phyloP scores from a whole-genome alignment of 30 jellyfish, hydroid and myxozoan species.

The Clytia hemisphaerica region DNA sequence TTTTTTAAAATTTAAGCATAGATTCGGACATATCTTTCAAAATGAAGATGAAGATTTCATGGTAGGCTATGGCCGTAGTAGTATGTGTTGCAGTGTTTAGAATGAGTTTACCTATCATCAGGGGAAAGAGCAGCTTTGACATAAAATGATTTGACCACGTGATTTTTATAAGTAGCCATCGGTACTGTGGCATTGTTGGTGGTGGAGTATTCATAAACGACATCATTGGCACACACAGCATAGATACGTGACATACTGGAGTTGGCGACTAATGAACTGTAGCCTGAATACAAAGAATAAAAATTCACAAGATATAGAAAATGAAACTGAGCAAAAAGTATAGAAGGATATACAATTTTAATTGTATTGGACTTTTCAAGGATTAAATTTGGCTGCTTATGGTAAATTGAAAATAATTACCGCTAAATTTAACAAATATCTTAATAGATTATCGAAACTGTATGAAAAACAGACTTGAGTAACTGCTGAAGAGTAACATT shows the following conservation, averaged over 20 bases:
- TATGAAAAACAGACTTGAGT: too few species aligned
- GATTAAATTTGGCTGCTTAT: too few species aligned
- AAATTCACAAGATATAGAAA: not conserved
- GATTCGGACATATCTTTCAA: not conserved
- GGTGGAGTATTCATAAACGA: conserved; percentile 62
- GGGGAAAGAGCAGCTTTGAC: conserved; percentile 90
- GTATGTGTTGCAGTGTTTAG: not conserved
- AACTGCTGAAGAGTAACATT: too few species aligned
- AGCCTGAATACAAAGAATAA: conserved; percentile 39
- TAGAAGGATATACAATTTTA: too few species aligned
- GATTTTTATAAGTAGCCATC: conserved; percentile 64
- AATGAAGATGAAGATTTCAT: not conserved
- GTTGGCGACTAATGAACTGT: conserved; percentile 66
- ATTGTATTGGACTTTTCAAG: too few species aligned
- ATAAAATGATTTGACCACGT: conserved; percentile 81
- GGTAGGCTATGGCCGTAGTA: not conserved
- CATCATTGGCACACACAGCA: conserved; percentile 93
- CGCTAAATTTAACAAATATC: too few species aligned
- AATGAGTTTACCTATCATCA: conserved; percentile 90
- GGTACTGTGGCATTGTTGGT: conserved; percentile 59
- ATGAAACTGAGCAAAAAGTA: not conserved
- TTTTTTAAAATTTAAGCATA: not conserved
- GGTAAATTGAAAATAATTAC: too few species aligned
- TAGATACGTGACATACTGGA: conserved; percentile 66
- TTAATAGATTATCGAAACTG: too few species aligned